Conservation (phyloP, 2,888 invertebrate species). For the Coremacera marginata region DNA sequence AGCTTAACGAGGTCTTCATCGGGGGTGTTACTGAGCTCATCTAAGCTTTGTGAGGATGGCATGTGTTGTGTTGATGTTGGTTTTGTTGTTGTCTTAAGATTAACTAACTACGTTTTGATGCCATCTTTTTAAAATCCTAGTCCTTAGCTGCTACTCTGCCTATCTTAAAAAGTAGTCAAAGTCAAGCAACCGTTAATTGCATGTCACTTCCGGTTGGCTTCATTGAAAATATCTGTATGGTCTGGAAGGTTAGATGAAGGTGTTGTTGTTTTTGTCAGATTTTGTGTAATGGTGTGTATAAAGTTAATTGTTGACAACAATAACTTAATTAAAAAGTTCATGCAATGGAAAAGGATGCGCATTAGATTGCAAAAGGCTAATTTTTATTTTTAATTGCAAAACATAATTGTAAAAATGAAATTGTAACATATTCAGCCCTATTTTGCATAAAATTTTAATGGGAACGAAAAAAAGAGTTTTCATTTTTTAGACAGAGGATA, state of each 20-base stretch:
- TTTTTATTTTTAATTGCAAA: no score
- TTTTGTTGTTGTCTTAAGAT: background rate
- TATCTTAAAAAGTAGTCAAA: background rate
- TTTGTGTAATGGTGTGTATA: background rate
- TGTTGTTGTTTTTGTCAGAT: no score
- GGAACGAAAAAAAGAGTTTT: no score
- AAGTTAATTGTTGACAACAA: background rate
- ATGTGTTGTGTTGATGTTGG: background rate
- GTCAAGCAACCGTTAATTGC: slow-evolving; percentile 2
- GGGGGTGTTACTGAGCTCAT: no score
- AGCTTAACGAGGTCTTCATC: background rate
- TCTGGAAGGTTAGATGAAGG: background rate
- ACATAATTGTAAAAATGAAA: no score
- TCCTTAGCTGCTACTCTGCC: background rate
- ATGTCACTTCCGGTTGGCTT: background rate
- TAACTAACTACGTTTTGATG: background rate
- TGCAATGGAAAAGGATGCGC: background rate
- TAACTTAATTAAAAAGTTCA: background rate
- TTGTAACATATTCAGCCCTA: no score
- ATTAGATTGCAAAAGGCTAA: background rate
- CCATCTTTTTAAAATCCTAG: background rate
- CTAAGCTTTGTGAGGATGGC: background rate
- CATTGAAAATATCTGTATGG: background rate
- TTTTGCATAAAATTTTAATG: no score
- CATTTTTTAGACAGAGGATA: no score